Percentiles rank a stretch among this genome's conserved stretches.
Conservation (phyloP, 1,140 invertebrate genomes). For the Drosophila bocki region DNA sequence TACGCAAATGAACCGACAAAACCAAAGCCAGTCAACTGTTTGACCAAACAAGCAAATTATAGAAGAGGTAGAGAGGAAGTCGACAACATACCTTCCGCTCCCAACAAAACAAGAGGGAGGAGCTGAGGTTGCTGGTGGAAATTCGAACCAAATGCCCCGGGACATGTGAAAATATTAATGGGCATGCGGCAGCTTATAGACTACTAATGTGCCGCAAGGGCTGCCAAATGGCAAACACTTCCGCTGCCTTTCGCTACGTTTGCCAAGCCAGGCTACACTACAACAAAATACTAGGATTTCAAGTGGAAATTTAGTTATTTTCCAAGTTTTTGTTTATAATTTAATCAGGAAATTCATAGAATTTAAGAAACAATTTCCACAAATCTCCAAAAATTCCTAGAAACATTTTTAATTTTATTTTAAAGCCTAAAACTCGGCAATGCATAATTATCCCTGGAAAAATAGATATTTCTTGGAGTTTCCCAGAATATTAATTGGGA, state of each 20-base stretch:
- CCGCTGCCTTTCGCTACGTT: conserved; percentile 40
- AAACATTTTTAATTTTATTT: not conserved
- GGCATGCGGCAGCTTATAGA: conserved; percentile 74
- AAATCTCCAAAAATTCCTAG: not conserved
- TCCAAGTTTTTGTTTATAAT: not conserved
- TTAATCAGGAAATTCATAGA: not conserved
- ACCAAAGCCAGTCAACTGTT: conserved; percentile 64
- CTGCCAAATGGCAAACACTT: conserved; percentile 79
- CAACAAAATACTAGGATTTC: not conserved
- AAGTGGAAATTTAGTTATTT: too few species aligned
- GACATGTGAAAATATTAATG: conserved; percentile 79
- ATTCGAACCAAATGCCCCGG: conserved; percentile 10
- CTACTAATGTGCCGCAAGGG: conserved; percentile 82
- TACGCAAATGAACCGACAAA: conserved; percentile 45
- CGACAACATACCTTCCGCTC: not conserved
- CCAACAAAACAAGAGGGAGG: conserved; percentile 1
- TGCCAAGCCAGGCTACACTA: conserved; percentile 21
- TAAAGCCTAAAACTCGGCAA: not conserved
- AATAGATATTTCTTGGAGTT: not conserved
- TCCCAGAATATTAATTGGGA: not conserved
- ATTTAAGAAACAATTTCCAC: not conserved
- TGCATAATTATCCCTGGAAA: not conserved
- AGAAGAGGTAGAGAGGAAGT: conserved; percentile 2
- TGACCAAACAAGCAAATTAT: conserved; percentile 70
- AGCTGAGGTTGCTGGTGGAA: not conserved